Percentiles rank a stretch among this genome's conserved stretches.
phyloP scores from a whole-genome alignment of 2,888 invertebrate genomes.

The Diaphora mendica region DNA sequence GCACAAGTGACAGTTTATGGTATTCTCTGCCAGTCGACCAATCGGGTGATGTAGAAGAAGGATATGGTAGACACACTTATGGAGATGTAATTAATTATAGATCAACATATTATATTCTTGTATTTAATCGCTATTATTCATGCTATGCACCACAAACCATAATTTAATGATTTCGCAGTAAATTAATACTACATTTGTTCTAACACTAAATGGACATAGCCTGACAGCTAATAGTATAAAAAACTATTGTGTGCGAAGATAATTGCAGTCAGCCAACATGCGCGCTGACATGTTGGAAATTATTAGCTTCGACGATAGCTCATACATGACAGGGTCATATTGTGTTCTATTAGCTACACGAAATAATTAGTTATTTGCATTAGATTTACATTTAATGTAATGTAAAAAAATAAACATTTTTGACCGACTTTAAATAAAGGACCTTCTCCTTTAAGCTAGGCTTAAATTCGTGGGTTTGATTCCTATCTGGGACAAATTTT shows the following conservation, averaged over 20 bases:
- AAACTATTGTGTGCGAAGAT: conserved; percentile 38
- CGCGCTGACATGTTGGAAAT: conserved; percentile 37
- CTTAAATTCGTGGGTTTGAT: too few species aligned
- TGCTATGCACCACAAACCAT: conserved; percentile 6
- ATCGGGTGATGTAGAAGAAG: too few species aligned
- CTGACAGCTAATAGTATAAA: conserved; percentile 33
- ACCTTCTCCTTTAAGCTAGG: too few species aligned
- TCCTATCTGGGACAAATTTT: too few species aligned
- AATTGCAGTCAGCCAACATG: conserved; percentile 37
- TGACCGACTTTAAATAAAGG: neutral
- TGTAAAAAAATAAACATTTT: neutral
- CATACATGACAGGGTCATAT: conserved; percentile 14
- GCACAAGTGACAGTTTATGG: too few species aligned
- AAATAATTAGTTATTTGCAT: neutral
- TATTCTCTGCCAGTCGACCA: too few species aligned
- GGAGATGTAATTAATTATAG: too few species aligned
- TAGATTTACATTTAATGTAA: neutral
- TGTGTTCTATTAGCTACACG: neutral
- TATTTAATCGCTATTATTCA: conserved; percentile 4
- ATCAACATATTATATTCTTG: neutral
- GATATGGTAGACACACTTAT: too few species aligned
- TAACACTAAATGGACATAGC: conserved; percentile 39
- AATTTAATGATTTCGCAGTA: conserved; percentile 20
- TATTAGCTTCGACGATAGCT: conserved; percentile 32
- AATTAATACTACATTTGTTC: conserved; percentile 43